These are phyloP conservation scores for Saccostrea glomerata DNA, from an alignment of 1,140 invertebrate species.

Conservation along the genomic window DNA sequence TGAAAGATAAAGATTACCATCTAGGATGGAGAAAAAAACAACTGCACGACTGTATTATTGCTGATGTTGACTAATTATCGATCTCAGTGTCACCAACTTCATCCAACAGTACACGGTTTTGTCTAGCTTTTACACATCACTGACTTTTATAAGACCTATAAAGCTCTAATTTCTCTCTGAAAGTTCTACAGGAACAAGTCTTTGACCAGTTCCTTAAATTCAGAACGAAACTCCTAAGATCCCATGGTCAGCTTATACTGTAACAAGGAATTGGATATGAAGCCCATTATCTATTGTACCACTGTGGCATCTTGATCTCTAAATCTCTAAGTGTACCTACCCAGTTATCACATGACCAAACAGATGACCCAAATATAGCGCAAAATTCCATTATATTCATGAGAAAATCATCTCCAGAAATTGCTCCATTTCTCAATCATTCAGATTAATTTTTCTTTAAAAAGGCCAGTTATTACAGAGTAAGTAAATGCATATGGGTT, in stretches of 20 bases:
- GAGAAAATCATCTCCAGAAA: not conserved
- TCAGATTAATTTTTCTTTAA: not conserved
- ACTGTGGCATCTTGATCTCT: conserved; percentile 19
- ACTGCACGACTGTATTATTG: not conserved
- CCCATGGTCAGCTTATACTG: not conserved
- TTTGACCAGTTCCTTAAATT: not conserved
- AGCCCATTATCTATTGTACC: conserved; percentile 5
- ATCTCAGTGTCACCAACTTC: not conserved
- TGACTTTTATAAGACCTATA: not conserved
- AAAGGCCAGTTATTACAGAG: not conserved
- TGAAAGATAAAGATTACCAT: not conserved
- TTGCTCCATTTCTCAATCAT: not conserved
- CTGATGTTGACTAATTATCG: conserved; percentile 17
- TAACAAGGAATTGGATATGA: not conserved
- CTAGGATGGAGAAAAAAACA: not conserved
- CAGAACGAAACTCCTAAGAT: not conserved
- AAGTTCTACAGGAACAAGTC: too few relatives aligned
- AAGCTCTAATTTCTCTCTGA: not conserved
- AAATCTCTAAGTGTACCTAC: not conserved
- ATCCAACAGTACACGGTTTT: not conserved
- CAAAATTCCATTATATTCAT: conserved; percentile 14
- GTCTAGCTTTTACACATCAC: not conserved
- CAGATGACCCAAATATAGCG: conserved; percentile 20
- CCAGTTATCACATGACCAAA: not conserved
- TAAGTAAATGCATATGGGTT: too few relatives aligned